Percentiles rank a stretch among this genome's conserved stretches.
phyloP scores from a whole-genome alignment of 2,888 invertebrate species.

The Trichogramma dendrolimi region DNA sequence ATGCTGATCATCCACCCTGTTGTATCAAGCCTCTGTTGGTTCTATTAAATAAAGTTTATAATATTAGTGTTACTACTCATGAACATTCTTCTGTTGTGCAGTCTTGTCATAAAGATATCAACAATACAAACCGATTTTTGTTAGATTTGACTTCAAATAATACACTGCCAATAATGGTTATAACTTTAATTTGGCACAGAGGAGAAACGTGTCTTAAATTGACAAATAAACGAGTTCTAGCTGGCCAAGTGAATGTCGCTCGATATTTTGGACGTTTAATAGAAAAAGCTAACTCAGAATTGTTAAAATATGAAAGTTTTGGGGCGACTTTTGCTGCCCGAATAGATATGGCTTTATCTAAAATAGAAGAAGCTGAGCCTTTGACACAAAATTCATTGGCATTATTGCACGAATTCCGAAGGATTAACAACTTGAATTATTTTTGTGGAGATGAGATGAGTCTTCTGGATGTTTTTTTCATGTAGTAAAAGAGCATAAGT shows the following conservation, averaged over 20 bases:
- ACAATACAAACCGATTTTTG: conserved; percentile 31
- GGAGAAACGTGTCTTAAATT: neutral
- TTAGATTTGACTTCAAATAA: conserved; percentile 28
- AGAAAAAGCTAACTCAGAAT: conserved; percentile 35
- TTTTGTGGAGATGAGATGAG: conserved; percentile 22
- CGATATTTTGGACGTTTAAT: conserved; percentile 47
- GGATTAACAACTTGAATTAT: conserved; percentile 5
- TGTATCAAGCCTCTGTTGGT: conserved; percentile 41
- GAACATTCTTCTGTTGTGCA: conserved; percentile 41
- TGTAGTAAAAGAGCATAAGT: neutral
- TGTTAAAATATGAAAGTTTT: conserved; percentile 42
- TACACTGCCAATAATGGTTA: conserved; percentile 19
- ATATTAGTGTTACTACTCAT: conserved; percentile 34
- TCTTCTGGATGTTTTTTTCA: conserved; percentile 19
- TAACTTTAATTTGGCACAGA: conserved; percentile 45
- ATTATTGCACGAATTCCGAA: neutral
- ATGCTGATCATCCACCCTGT: conserved; percentile 44
- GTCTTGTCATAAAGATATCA: neutral
- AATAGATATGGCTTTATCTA: conserved; percentile 42
- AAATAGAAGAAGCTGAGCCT: conserved; percentile 34
- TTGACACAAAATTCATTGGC: conserved; percentile 4
- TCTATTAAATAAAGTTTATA: conserved; percentile 35
- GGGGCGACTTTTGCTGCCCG: conserved; percentile 40
- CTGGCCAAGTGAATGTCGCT: conserved; percentile 46
- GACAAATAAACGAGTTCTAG: conserved; percentile 33